Percentiles rank a stretch among this genome's conserved stretches.
Conservation (phyloP, 2,888 invertebrate species). For the Limnephilus marmoratus region DNA sequence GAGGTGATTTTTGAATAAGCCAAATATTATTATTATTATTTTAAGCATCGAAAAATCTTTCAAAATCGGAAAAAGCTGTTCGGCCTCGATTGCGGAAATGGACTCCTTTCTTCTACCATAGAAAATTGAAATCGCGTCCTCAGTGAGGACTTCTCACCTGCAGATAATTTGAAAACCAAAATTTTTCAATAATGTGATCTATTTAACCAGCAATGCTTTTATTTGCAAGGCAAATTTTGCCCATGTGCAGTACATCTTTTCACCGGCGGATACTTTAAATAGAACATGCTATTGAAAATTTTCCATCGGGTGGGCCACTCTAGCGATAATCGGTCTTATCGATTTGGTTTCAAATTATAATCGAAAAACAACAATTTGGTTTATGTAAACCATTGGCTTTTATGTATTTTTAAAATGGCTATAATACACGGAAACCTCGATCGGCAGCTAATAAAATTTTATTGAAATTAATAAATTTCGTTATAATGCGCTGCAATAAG, state of each 20-base stretch:
- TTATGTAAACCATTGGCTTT: conserved; percentile 8
- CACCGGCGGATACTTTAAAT: not conserved
- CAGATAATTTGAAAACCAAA: too few relatives aligned
- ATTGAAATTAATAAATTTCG: conserved; percentile 20
- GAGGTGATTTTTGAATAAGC: too few relatives aligned
- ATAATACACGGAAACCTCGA: conserved; percentile 31
- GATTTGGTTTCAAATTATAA: conserved; percentile 4
- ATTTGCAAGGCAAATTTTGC: too few relatives aligned
- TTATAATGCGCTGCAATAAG: conserved; percentile 18
- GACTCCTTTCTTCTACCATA: not conserved
- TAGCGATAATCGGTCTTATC: not conserved
- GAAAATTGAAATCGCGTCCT: not conserved
- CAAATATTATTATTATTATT: too few relatives aligned
- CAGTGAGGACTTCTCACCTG: too few relatives aligned
- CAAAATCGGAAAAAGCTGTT: too few relatives aligned
- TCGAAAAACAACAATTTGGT: conserved; percentile 7
- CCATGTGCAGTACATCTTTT: too few relatives aligned
- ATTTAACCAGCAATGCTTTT: too few relatives aligned
- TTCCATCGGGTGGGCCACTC: not conserved
- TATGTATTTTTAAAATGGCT: conserved; percentile 39
- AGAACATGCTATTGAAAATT: too few relatives aligned
- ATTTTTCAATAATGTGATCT: too few relatives aligned
- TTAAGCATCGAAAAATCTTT: too few relatives aligned
- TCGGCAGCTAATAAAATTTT: conserved; percentile 42
- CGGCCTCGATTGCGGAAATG: too few relatives aligned